These are phyloP conservation scores for Latrodectus hesperus DNA, from an alignment of 2,888 invertebrate genomes.

Conservation along the genomic window DNA sequence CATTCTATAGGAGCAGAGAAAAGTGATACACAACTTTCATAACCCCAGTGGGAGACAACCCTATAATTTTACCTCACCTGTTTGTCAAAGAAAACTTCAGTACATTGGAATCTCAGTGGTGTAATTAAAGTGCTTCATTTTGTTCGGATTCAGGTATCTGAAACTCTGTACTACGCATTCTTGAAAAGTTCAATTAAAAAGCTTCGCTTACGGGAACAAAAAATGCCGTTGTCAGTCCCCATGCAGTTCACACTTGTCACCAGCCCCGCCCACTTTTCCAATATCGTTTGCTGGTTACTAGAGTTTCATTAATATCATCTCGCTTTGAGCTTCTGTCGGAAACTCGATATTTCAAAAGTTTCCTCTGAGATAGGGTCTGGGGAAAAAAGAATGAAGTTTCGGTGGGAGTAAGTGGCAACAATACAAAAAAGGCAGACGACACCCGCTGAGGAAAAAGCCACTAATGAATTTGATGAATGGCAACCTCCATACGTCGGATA, in stretches of 20 bases:
- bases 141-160: conserved; percentile 2
- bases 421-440: conserved; percentile 55
- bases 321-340: conserved; percentile 24
- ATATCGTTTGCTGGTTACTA: conserved; percentile 31
- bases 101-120: not conserved
- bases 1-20: no score
- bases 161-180: not conserved
- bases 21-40: not conserved
- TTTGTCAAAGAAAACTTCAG: not conserved
- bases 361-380: not conserved
- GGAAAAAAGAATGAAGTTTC: not conserved
- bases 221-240: no score
- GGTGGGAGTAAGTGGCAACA: conserved; percentile 15
- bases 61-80: not conserved
- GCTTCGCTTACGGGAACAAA: not conserved
- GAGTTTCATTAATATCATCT: conserved; percentile 55
- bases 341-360: conserved; percentile 52
- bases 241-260: not conserved
- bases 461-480: conserved; percentile 65
- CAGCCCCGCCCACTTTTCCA: conserved; percentile 15
- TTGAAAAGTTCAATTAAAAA: not conserved
- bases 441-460: conserved; percentile 49
- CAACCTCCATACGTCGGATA: conserved; percentile 2
- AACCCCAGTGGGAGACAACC: not conserved
- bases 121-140: not conserved